Percentiles rank a stretch among this genome's conserved stretches.
These are phyloP conservation scores for Anser cygnoides DNA, from an alignment of 2,113 vertebrate species.

Conservation along the genomic window DNA sequence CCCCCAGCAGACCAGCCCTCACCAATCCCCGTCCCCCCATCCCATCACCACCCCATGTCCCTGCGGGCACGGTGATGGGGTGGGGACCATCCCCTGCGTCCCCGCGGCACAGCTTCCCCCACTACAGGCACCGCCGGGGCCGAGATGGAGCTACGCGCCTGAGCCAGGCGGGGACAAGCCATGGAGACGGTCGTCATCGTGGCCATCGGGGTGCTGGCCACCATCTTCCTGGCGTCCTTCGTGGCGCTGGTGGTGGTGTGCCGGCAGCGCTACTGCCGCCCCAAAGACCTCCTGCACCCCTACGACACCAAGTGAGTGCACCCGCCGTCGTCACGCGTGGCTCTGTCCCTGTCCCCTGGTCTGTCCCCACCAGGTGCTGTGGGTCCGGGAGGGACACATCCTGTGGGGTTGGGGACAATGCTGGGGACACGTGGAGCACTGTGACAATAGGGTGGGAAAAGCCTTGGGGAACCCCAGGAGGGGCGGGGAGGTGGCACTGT, in stretches of 20 bases:
- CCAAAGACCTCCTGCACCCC: slow-evolving; percentile 85
- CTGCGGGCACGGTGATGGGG: not conserved
- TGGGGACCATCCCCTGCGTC: not conserved
- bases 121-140: not conserved
- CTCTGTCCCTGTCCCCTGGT: fast-evolving
- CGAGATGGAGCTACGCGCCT: not conserved
- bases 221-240: slow-evolving; percentile 95
- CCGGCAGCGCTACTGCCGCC: slow-evolving; percentile 92
- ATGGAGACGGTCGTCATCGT: slow-evolving; percentile 98
- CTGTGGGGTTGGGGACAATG: not conserved
- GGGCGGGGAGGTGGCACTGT: not conserved
- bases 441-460: not conserved
- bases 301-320: slow-evolving; percentile 91
- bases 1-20: not conserved
- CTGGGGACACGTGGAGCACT: not conserved
- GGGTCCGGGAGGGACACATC: not conserved
- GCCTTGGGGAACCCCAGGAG: not conserved
- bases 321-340: not conserved
- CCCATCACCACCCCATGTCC: not conserved
- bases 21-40: not conserved
- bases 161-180: slow-evolving; percentile 21
- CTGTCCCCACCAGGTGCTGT: not conserved
- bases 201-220: slow-evolving; percentile 93
- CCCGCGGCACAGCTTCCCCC: fast-evolving
- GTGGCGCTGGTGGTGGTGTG: slow-evolving; percentile 93